Conservation (phyloP, 2,888 invertebrate species). For the Galeopsomyia nigrocyanea region DNA sequence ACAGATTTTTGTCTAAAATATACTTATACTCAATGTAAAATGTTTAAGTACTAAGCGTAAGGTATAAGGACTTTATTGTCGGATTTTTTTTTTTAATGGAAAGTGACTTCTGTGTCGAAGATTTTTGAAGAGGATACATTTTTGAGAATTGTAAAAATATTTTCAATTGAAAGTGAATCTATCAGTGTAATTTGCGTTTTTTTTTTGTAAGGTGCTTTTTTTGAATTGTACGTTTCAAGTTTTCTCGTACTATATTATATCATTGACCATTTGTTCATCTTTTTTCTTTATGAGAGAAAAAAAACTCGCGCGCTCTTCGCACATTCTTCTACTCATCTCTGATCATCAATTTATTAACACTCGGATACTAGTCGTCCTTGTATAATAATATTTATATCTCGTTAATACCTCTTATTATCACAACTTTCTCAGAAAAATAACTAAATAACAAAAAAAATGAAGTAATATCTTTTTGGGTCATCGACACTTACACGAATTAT, state of each 20-base stretch:
- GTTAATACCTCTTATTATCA: conserved; percentile 40
- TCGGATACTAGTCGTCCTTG: conserved; percentile 49
- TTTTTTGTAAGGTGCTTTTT: conserved; percentile 5
- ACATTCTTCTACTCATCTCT: conserved; percentile 31
- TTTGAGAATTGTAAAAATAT: too few relatives aligned
- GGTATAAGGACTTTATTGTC: too few relatives aligned
- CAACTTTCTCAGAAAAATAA: conserved; percentile 15
- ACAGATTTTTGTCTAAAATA: not conserved
- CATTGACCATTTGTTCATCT: conserved; percentile 5
- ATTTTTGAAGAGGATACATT: too few relatives aligned
- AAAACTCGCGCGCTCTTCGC: conserved; percentile 18
- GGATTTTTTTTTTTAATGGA: too few relatives aligned
- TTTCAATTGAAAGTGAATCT: too few relatives aligned
- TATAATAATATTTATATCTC: conserved; percentile 47
- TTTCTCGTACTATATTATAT: not conserved
- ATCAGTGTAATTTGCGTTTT: not conserved
- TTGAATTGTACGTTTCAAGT: conserved; percentile 36
- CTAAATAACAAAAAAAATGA: conserved; percentile 17
- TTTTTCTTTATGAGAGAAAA: conserved; percentile 14
- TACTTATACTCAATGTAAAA: not conserved
- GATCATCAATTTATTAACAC: conserved; percentile 39
- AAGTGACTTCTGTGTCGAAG: too few relatives aligned
- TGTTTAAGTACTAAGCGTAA: not conserved
- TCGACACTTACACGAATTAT: conserved; percentile 37
- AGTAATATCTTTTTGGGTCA: conserved; percentile 40